Conservation (phyloP, 2,888 invertebrate genomes). For the Macaria notata region DNA sequence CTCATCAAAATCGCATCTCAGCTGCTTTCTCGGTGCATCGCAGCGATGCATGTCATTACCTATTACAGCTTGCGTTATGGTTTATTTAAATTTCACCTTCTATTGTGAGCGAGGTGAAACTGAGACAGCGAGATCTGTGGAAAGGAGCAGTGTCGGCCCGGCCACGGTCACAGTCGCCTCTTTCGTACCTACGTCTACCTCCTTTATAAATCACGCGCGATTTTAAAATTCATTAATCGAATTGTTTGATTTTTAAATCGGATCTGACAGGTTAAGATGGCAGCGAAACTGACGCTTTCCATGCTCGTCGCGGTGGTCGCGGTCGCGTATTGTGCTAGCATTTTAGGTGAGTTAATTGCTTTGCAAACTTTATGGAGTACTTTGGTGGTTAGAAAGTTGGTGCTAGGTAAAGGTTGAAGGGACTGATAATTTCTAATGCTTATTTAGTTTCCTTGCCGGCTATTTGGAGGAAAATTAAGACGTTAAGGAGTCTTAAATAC, state of each 20-base stretch:
- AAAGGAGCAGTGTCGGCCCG: constrained; percentile 71
- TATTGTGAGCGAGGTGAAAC: constrained; percentile 79
- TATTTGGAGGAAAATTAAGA: too few species aligned
- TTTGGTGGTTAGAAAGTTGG: constrained; percentile 40
- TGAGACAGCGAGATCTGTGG: constrained; percentile 66
- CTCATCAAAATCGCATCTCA: constrained; percentile 1
- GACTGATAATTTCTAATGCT: constrained; percentile 1
- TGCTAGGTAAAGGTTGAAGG: constrained; percentile 4
- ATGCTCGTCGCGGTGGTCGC: constrained; percentile 55
- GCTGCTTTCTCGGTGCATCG: constrained; percentile 73
- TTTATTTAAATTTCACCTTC: constrained; percentile 82
- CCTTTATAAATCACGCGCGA: constrained; percentile 48
- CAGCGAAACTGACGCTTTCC: constrained; percentile 64
- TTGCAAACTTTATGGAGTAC: constrained; percentile 30
- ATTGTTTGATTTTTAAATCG: constrained; percentile 34
- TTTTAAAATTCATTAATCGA: constrained; percentile 50
- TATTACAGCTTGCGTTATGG: constrained; percentile 62
- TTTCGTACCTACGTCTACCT: constrained; percentile 42
- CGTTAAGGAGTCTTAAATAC: too few species aligned
- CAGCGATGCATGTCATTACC: constrained; percentile 66
- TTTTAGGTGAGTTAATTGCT: constrained; percentile 71
- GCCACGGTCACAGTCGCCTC: constrained; percentile 69
- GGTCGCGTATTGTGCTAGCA: constrained; percentile 59
- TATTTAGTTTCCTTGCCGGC: not conserved
- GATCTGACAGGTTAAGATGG: constrained; percentile 54